Percentiles rank a stretch among this genome's conserved stretches.
phyloP scores from a whole-genome alignment of 2,797 vertebrate species.

The Acipenser transmontanus region DNA sequence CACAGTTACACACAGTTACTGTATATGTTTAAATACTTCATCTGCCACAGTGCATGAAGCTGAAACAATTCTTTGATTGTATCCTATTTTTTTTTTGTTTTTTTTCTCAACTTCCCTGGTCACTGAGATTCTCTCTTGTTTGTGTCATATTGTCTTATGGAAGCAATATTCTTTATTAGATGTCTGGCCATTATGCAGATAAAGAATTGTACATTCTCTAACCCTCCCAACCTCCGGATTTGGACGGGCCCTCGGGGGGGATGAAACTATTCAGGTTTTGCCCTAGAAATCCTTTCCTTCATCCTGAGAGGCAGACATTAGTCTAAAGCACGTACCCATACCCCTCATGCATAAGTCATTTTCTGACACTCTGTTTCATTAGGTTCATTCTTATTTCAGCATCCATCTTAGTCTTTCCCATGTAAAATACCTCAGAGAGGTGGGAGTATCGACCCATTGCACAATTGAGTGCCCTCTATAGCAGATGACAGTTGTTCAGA shows the following conservation, averaged over 20 bases:
- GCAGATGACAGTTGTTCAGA: too few species aligned
- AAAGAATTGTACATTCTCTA: background rate
- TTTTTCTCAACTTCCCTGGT: background rate
- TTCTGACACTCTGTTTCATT: constrained; percentile 38
- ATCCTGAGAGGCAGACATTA: constrained; percentile 38
- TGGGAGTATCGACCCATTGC: background rate
- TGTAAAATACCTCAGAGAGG: background rate
- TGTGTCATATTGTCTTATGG: background rate
- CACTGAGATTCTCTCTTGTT: background rate
- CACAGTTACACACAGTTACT: too few species aligned
- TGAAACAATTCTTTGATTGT: too few species aligned
- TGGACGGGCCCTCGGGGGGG: constrained; percentile 20
- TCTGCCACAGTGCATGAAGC: too few species aligned
- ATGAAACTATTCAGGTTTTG: constrained; percentile 22
- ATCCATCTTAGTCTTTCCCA: background rate
- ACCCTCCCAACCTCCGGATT: constrained; percentile 26
- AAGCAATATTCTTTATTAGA: background rate
- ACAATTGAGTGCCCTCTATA: background rate
- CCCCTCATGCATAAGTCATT: constrained; percentile 47
- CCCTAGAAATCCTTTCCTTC: constrained; percentile 20
- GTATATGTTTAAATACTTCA: too few species aligned
- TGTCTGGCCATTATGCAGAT: background rate
- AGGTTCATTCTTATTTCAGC: constrained; percentile 18
- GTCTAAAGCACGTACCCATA: constrained; percentile 29
- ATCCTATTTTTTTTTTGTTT: too few species aligned